These are phyloP conservation scores for Calameuta pallipes DNA, from an alignment of 2,888 invertebrate genomes.

Conservation along the genomic window DNA sequence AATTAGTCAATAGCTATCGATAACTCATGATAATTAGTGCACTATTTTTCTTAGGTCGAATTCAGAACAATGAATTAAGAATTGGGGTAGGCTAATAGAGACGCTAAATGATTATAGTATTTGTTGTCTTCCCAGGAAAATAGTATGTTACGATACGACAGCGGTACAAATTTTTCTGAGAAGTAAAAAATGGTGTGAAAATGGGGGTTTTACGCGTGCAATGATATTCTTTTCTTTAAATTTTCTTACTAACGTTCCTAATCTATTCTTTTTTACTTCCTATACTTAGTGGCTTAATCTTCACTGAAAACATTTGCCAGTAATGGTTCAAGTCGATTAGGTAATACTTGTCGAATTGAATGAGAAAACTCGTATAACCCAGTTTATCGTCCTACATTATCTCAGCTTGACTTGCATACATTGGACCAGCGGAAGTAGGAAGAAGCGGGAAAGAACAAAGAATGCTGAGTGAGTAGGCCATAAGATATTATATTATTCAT, in stretches of 20 bases:
- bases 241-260: not conserved
- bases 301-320: not conserved
- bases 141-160: too few species aligned
- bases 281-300: not conserved
- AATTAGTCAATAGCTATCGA: not conserved
- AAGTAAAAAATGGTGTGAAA: too few species aligned
- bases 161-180: too few species aligned
- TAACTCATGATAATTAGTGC: not conserved
- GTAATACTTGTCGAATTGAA: not conserved
- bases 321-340: not conserved
- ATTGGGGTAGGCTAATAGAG: not conserved
- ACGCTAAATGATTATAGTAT: slow-evolving; percentile 9
- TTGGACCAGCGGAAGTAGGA: not conserved
- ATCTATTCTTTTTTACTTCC: not conserved
- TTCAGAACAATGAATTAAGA: not conserved
- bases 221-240: too few species aligned
- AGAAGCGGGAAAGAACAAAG: not conserved
- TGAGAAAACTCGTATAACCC: not conserved
- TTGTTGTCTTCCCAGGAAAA: not conserved
- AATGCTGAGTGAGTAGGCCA: not conserved
- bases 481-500: not conserved
- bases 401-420: not conserved
- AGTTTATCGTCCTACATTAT: not conserved
- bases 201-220: too few species aligned
- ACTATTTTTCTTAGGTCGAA: not conserved